Evolutionary conservation across 1,140 invertebrate species (phyloP).

Genomic region (Musca vetustissima): DNA sequence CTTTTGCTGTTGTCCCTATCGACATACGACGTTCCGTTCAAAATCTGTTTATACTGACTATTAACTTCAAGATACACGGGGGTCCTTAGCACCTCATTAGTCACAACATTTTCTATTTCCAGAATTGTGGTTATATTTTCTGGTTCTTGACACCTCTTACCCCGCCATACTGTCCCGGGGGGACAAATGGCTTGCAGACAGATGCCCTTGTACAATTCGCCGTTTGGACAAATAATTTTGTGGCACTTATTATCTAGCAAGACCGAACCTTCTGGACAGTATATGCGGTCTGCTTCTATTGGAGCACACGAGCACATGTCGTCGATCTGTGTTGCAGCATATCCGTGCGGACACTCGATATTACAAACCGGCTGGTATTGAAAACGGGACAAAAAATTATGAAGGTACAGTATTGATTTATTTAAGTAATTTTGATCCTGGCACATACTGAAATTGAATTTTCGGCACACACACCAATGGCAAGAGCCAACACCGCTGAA

Average conservation of each 20-base stretch:
- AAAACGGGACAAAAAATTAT: no score
- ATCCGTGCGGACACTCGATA: neutral
- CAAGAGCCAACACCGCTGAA: no score
- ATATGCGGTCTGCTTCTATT: neutral
- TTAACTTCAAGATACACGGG: no score
- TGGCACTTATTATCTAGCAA: slow-evolving; percentile 37
- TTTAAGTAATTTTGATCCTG: no score
- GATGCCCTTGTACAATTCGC: slow-evolving; percentile 37
- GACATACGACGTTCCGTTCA: no score
- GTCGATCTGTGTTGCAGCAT: neutral
- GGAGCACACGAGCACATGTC: neutral
- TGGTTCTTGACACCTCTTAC: slow-evolving; percentile 33
- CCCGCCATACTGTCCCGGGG: slow-evolving; percentile 39
- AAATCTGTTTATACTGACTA: neutral
- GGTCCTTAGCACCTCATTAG: slow-evolving; percentile 26
- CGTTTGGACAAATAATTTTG: slow-evolving; percentile 37
- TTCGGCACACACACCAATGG: no score
- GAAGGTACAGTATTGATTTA: no score
- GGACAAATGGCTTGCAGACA: slow-evolving; percentile 39
- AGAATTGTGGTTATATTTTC: slow-evolving; percentile 43
- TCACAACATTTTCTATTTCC: slow-evolving; percentile 42
- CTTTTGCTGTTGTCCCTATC: no score
- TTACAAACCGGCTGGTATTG: neutral
- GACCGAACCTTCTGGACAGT: slow-evolving; percentile 39
- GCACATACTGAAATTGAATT: no score